These are phyloP conservation scores for Microctenopoma steveboyesi DNA, from an alignment of 2,797 vertebrate species.

Conservation along the genomic window DNA sequence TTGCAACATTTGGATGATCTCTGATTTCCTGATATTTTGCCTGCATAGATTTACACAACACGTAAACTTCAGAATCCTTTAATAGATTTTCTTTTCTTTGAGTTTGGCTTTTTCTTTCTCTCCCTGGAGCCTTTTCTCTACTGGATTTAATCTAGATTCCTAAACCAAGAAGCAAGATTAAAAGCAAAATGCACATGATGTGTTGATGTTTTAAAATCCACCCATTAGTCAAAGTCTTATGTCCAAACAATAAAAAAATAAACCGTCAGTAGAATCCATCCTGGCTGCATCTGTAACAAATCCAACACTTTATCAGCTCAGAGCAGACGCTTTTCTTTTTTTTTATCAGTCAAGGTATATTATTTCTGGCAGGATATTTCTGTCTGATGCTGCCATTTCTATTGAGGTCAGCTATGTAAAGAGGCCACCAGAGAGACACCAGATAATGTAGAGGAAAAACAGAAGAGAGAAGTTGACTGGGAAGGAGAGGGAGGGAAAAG, in stretches of 20 bases:
- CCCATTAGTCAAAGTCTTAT: conserved; percentile 16
- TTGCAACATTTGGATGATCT: neutral
- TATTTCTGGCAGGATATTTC: conserved; percentile 48
- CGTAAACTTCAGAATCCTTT: conserved; percentile 1
- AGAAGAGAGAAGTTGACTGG: conserved; percentile 48
- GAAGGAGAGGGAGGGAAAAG: conserved; percentile 24
- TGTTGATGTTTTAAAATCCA: too few species aligned
- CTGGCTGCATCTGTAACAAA: conserved; percentile 38
- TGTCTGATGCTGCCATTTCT: conserved; percentile 52
- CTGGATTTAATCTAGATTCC: conserved; percentile 12
- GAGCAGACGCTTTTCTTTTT: conserved; percentile 47
- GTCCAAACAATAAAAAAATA: conserved; percentile 14
- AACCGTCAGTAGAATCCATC: conserved; percentile 17
- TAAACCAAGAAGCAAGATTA: conserved; percentile 22
- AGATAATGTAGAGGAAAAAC: conserved; percentile 35
- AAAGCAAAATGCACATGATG: conserved; percentile 14
- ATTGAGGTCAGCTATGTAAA: conserved; percentile 60
- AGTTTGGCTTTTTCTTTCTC: conserved; percentile 3
- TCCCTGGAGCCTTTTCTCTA: neutral
- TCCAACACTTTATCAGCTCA: conserved; percentile 44
- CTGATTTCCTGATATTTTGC: neutral
- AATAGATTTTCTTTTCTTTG: neutral
- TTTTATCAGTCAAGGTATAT: conserved; percentile 37
- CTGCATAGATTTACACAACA: neutral
- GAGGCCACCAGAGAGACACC: conserved; percentile 53